Percentiles rank a stretch among this genome's conserved stretches.
Conservation (phyloP, 2,113 vertebrate species). For the Cygnus buccinator region DNA sequence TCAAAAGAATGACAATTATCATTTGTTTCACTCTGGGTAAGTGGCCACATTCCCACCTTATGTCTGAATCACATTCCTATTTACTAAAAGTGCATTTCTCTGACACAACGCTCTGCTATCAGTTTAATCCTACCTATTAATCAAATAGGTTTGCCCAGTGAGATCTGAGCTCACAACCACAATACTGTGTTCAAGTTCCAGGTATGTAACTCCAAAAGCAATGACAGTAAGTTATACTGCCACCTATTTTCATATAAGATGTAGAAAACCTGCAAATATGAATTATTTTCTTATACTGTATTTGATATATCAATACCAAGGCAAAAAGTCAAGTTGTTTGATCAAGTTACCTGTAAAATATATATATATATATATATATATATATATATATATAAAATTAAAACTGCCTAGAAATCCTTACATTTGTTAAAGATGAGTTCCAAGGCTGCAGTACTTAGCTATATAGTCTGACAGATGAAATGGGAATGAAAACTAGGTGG, state of each 20-base stretch:
- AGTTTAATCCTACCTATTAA: neutral
- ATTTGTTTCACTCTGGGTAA: constrained; percentile 6
- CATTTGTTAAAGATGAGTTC: neutral
- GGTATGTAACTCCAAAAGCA: neutral
- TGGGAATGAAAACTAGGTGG: neutral
- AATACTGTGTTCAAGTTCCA: neutral
- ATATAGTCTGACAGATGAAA: neutral
- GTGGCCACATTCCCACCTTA: neutral
- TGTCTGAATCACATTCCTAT: neutral
- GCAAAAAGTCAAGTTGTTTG: neutral
- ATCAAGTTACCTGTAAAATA: neutral
- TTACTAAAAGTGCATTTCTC: neutral
- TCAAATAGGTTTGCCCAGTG: neutral
- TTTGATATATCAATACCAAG: neutral
- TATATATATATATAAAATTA: neutral
- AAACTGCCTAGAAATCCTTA: neutral
- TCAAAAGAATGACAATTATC: neutral
- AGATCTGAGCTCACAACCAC: neutral
- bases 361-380: too few species aligned
- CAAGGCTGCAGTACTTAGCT: neutral
- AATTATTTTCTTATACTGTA: neutral
- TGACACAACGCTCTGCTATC: neutral
- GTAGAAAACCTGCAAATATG: neutral
- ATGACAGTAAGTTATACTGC: neutral
- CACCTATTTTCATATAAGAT: neutral